Base-by-base conservation (phyloP, 2,888 invertebrate species). In the Cosmopolites sordidus region DNA sequence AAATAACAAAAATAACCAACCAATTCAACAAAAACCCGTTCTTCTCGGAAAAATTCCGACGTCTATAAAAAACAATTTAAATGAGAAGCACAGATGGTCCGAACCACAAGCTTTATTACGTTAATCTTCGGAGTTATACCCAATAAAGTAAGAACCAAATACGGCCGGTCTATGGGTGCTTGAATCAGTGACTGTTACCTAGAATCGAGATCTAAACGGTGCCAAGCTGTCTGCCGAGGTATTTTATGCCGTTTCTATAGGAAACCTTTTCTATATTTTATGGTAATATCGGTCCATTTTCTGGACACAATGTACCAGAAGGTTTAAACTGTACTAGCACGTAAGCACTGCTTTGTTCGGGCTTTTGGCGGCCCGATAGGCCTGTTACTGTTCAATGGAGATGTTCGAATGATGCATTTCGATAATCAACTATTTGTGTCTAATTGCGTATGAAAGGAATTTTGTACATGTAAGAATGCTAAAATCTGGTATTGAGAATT, bases 11-110 rank as follows among this genome's bases (percentile, higher is more conserved):
- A 51, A 44, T 51, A 43, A 43, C 43, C 44, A 51, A 18, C 38
- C 44, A 45, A 51, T 51, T 43, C 43, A 49, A 37, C 39, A 38
- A 8, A 22, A 22, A 38, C 49, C 43, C 43, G 49, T 49, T 49
- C 43, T 49, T 43, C 49, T 43, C 43, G 49, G n/a, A 45, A 12
- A 33, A 4, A 33, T 33, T 33, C 33, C 33, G 22, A 30, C 40
- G 44, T 29, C 44, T 45, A 45, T 51, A 51, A 51, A 51, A 51
- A 51, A 45, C 44, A 45, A 51, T 51, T 51, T 51, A 14, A 51
- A 51, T 51, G 45, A 47, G 41, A 51, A 17, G 22, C 12, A 46
- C 44, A 51, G 51, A 51, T 51, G 51, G 51, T 18, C 51, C 33
- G 17, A n/a, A 29, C 38, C 27, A 43, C 45, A 37, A 41, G 42